phyloP scores from a whole-genome alignment of 2,888 invertebrate species.

The Aelia acuminata region DNA sequence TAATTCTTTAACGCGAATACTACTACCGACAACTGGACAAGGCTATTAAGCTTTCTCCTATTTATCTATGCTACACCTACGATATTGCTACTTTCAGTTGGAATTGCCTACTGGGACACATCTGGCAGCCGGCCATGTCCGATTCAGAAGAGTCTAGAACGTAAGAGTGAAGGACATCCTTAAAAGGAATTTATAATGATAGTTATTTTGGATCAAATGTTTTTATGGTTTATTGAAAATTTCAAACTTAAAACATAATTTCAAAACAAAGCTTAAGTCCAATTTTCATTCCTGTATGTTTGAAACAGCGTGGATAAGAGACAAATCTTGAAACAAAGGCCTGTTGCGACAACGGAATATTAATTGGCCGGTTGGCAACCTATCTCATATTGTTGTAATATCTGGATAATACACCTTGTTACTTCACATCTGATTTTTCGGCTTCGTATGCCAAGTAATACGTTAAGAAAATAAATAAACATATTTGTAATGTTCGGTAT shows the following conservation, averaged over 20 bases:
- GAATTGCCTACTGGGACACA: constrained; percentile 11
- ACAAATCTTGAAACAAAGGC: not conserved
- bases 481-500: no score
- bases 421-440: not conserved
- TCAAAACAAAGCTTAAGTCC: not conserved
- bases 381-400: constrained; percentile 1
- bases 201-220: not conserved
- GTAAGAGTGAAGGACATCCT: not conserved
- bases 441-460: no score
- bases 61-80: constrained; percentile 40
- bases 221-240: not conserved
- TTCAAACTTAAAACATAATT: not conserved
- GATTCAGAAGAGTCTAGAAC: not conserved
- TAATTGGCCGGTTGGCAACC: constrained; percentile 9
- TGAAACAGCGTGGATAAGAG: not conserved
- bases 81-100: constrained; percentile 50
- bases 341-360: not conserved
- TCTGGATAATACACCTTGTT: not conserved
- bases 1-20: not conserved
- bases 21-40: not conserved
- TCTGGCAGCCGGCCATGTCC: constrained; percentile 1
- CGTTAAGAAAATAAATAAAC: no score
- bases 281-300: not conserved
- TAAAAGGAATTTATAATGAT: not conserved
- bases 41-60: constrained; percentile 20